A percentile compares a stretch with the other conserved stretches of the same genome.
phyloP scores from a whole-genome alignment of 2,888 invertebrate species.

The Listrodromus nycthemerus region DNA sequence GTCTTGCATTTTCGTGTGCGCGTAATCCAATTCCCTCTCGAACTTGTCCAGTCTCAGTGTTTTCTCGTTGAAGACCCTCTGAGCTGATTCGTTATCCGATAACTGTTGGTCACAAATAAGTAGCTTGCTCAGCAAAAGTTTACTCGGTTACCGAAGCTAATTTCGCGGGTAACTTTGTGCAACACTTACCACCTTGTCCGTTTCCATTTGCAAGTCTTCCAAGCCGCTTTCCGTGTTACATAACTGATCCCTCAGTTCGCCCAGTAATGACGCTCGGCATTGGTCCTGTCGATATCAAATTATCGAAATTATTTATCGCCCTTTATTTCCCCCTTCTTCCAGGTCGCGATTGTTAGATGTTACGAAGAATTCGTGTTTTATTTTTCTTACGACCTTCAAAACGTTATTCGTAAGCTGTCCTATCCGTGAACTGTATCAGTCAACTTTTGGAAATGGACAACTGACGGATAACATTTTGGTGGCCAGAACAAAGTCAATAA shows the following conservation, averaged over 20 bases:
- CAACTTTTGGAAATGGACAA: too few relatives aligned
- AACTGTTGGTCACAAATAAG: conserved; percentile 69
- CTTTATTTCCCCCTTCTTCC: conserved; percentile 2
- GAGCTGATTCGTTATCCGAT: conserved; percentile 73
- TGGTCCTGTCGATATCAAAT: conserved; percentile 58
- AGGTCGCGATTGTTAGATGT: background rate
- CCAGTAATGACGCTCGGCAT: conserved; percentile 68
- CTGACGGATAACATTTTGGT: too few relatives aligned
- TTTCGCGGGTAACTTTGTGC: background rate
- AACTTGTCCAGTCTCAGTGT: conserved; percentile 76
- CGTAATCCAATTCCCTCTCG: conserved; percentile 79
- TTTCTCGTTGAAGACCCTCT: conserved; percentile 74
- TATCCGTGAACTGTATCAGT: too few relatives aligned
- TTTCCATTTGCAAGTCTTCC: conserved; percentile 76
- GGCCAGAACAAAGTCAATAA: too few relatives aligned
- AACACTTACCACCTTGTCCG: conserved; percentile 76
- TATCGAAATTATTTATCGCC: conserved; percentile 46
- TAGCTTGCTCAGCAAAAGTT: conserved; percentile 14
- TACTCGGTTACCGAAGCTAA: background rate
- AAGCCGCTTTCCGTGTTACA: conserved; percentile 73
- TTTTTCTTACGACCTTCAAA: too few relatives aligned
- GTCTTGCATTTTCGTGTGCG: conserved; percentile 80
- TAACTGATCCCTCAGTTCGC: conserved; percentile 74
- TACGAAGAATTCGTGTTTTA: background rate
- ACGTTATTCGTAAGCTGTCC: too few relatives aligned